These are phyloP conservation scores for Sphaeridia pumilis DNA, from an alignment of 2,888 invertebrate species.

Conservation along the genomic window DNA sequence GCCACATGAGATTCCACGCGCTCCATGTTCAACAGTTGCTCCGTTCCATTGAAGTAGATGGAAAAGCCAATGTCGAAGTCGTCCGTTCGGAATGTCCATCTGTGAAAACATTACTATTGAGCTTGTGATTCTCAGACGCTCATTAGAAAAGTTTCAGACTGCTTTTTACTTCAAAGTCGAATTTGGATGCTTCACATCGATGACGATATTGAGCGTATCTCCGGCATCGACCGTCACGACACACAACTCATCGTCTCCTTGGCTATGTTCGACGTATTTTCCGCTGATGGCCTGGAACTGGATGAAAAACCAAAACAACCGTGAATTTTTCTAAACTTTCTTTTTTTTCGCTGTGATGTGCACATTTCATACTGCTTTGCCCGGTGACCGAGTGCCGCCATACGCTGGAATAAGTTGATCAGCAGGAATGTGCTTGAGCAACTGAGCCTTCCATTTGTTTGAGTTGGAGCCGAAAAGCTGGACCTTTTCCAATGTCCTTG, in stretches of 20 bases:
- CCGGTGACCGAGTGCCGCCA: slow-evolving; percentile 17
- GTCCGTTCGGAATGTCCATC: slow-evolving; percentile 19
- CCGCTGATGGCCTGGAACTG: slow-evolving; percentile 8
- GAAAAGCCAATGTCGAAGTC: slow-evolving; percentile 21
- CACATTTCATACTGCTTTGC: slow-evolving; percentile 10
- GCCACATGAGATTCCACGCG: slow-evolving; percentile 22
- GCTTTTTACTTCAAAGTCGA: slow-evolving; percentile 14
- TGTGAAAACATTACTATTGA: no score
- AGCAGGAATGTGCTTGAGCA: slow-evolving; percentile 19
- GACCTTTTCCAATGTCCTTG: slow-evolving; percentile 19
- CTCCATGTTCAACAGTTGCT: slow-evolving; percentile 17
- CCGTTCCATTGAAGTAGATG: slow-evolving; percentile 6
- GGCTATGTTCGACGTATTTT: background rate
- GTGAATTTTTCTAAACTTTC: no score
- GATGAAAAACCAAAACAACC: no score
- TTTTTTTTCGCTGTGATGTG: no score
- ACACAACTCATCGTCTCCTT: slow-evolving; percentile 8
- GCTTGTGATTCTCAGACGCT: no score
- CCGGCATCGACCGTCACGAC: slow-evolving; percentile 15
- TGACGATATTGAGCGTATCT: slow-evolving; percentile 11
- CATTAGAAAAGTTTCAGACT: background rate
- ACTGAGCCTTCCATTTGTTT: slow-evolving; percentile 17
- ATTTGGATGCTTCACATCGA: slow-evolving; percentile 15
- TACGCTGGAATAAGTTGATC: slow-evolving; percentile 18
- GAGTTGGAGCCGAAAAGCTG: slow-evolving; percentile 16